Percentiles rank a stretch among this genome's conserved stretches.
Conservation (phyloP, 2,888 invertebrate genomes). For the Apodemia mormo region DNA sequence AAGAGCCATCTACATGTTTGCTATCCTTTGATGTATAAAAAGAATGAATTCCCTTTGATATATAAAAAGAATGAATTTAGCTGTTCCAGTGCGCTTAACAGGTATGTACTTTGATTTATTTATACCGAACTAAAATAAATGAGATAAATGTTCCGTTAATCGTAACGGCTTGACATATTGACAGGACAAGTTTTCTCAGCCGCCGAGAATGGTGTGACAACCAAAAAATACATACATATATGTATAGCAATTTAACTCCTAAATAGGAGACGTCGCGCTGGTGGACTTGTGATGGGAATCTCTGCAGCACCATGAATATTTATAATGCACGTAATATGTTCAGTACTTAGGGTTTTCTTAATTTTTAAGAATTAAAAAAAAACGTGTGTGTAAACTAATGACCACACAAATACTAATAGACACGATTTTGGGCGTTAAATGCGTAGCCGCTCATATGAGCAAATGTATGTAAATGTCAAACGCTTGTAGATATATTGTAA, state of each 20-base stretch:
- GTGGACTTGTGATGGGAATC: neutral
- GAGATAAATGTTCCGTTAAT: neutral
- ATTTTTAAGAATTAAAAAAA: too few relatives aligned
- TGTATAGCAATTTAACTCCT: constrained; percentile 2
- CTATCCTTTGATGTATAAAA: neutral
- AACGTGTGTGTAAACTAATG: too few relatives aligned
- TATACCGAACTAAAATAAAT: neutral
- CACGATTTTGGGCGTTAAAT: too few relatives aligned
- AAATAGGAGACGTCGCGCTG: neutral
- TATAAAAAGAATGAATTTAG: neutral
- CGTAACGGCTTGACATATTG: constrained; percentile 5
- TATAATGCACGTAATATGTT: neutral
- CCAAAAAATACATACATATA: constrained; percentile 11
- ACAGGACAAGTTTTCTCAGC: neutral
- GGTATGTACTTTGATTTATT: neutral
- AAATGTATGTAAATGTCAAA: too few relatives aligned
- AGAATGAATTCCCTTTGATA: neutral
- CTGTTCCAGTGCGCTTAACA: neutral
- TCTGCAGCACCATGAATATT: neutral
- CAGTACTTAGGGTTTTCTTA: too few relatives aligned
- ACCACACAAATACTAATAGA: too few relatives aligned
- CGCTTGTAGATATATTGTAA: too few relatives aligned
- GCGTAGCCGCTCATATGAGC: too few relatives aligned
- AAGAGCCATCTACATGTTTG: neutral
- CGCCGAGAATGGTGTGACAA: neutral